These are phyloP conservation scores for Lumbricus terrestris DNA, from an alignment of 2,888 invertebrate genomes.

Conservation along the genomic window DNA sequence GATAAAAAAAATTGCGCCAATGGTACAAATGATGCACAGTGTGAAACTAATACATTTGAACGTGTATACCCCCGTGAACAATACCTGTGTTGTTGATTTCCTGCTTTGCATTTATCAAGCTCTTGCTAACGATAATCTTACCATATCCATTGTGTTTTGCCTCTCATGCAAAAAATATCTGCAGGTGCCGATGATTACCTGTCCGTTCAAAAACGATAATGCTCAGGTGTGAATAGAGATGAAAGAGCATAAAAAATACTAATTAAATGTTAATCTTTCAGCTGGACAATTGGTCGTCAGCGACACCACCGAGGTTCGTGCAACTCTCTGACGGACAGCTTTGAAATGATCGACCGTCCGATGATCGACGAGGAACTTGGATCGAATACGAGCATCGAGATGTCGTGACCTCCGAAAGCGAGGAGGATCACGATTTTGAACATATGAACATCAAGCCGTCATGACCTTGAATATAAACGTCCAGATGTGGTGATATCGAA, in stretches of 20 bases:
- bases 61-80: no score
- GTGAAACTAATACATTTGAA: no score
- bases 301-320: neutral
- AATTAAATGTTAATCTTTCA: neutral
- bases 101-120: no score
- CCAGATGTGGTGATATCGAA: neutral
- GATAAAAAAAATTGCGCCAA: no score
- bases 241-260: neutral
- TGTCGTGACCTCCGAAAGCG: neutral
- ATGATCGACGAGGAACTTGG: neutral
- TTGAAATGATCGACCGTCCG: slow-evolving; percentile 4
- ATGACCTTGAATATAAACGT: neutral
- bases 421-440: neutral
- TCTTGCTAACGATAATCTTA: no score
- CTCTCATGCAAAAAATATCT: no score
- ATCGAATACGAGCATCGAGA: slow-evolving; percentile 3
- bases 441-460: neutral
- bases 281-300: neutral
- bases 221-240: neutral
- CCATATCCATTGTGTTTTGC: no score
- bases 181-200: no score
- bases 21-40: no score
- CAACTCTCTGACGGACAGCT: neutral
- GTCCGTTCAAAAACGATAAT: neutral
- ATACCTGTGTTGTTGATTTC: no score